Conservation (phyloP, 2,113 vertebrate species). For the Amazona vittata region DNA sequence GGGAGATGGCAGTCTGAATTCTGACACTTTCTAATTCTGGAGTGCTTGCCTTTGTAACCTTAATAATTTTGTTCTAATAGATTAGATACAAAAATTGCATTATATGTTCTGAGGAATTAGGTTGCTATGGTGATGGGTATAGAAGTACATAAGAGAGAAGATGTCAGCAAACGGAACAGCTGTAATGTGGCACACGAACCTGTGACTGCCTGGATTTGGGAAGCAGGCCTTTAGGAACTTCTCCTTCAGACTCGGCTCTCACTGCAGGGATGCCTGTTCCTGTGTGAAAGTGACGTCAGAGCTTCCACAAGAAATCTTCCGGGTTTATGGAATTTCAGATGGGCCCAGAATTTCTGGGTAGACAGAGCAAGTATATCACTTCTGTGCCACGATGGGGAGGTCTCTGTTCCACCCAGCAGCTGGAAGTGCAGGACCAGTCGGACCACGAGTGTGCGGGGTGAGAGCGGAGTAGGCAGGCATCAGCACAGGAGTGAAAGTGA, state of each 20-base stretch:
- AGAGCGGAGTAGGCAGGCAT: not conserved
- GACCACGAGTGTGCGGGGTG: accelerated
- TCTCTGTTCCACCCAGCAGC: not conserved
- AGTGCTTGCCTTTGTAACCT: constrained; percentile 58
- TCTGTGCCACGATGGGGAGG: not conserved
- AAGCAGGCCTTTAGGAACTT: not conserved
- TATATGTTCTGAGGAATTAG: constrained; percentile 48
- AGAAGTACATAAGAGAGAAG: constrained; percentile 54
- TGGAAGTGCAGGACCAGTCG: not conserved
- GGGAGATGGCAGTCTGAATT: constrained; percentile 45
- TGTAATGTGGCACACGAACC: constrained; percentile 20
- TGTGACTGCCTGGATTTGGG: not conserved
- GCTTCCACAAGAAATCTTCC: not conserved
- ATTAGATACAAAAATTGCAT: constrained; percentile 44
- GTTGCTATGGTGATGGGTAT: constrained; percentile 62
- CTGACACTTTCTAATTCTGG: constrained; percentile 58
- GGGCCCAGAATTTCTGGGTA: not conserved
- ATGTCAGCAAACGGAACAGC: constrained; percentile 47
- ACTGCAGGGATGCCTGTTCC: not conserved
- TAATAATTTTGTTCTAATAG: constrained; percentile 68
- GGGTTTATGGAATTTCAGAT: not conserved
- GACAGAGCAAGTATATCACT: not conserved
- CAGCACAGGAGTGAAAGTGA: not conserved
- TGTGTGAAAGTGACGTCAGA: not conserved
- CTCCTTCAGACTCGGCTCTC: not conserved